These are phyloP conservation scores for Zoanthus gigantus DNA, from an alignment of 92 coral and sea anemone species.

Conservation along the genomic window DNA sequence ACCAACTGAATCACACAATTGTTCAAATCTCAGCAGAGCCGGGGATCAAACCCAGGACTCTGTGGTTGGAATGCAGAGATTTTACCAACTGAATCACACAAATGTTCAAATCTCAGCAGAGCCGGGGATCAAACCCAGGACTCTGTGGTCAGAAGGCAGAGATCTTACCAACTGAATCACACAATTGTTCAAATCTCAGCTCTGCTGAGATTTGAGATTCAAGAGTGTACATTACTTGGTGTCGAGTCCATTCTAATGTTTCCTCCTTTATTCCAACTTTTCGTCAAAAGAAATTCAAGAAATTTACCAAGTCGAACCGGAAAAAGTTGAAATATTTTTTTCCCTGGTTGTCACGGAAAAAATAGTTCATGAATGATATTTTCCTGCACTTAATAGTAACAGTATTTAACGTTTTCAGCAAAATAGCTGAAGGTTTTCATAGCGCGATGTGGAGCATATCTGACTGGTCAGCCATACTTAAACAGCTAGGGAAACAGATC, in stretches of 20 bases:
- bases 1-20: too few species aligned
- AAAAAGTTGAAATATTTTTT: not conserved
- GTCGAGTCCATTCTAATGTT: not conserved
- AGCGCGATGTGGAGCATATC: not conserved
- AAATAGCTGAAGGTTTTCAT: not conserved
- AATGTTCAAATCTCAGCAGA: too few species aligned
- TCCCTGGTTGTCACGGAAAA: not conserved
- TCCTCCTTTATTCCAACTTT: not conserved
- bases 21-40: too few species aligned
- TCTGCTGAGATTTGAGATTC: not conserved
- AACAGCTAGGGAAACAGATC: not conserved
- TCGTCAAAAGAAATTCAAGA: not conserved
- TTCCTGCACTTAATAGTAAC: not conserved
- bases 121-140: too few species aligned
- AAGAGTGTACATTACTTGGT: not conserved
- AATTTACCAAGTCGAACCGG: not conserved
- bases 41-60: too few species aligned
- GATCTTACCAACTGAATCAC: too few species aligned
- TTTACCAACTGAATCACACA: too few species aligned
- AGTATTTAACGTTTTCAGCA: not conserved
- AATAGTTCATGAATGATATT: not conserved
- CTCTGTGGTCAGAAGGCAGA: too few species aligned
- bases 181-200: not conserved
- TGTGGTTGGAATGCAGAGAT: too few species aligned
- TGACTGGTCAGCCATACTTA: not conserved